Conservation (phyloP, 2,888 invertebrate species). For the Altica lythri region DNA sequence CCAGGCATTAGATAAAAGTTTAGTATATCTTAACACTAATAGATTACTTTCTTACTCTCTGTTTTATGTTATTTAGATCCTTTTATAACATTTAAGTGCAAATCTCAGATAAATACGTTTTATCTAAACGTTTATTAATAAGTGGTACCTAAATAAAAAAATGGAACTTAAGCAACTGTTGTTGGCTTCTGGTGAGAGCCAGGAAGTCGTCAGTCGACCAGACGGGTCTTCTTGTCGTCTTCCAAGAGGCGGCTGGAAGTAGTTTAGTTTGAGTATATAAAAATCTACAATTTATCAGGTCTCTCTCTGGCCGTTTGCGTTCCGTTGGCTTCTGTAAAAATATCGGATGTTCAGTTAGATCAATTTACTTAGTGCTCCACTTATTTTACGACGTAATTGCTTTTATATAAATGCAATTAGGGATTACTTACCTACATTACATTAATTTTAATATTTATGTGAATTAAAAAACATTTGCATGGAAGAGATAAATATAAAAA, state of each 20-base stretch:
- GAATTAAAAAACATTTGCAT: too few relatives aligned
- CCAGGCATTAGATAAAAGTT: too few relatives aligned
- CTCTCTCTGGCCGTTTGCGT: slow-evolving; percentile 4
- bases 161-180: neutral
- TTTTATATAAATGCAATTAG: neutral
- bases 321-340: slow-evolving; percentile 3
- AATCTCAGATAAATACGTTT: too few relatives aligned
- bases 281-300: slow-evolving; percentile 3
- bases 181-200: slow-evolving; percentile 2
- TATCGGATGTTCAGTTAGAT: slow-evolving; percentile 11
- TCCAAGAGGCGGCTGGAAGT: neutral
- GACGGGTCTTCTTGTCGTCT: slow-evolving; percentile 8
- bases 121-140: too few relatives aligned
- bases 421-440: neutral
- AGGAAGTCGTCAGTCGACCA: slow-evolving; percentile 3
- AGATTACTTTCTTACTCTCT: too few relatives aligned
- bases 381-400: slow-evolving; percentile 2
- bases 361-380: slow-evolving; percentile 13
- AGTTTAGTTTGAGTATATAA: neutral
- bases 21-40: too few relatives aligned
- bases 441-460: too few relatives aligned
- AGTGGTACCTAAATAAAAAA: too few relatives aligned
- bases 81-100: too few relatives aligned
- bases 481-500: too few relatives aligned
- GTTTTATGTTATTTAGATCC: too few relatives aligned